Evolutionary conservation across 2,797 vertebrate species (phyloP), one percentile per base, ranked within the genome.

Genomic region (Eulemur albifrons): DNA sequence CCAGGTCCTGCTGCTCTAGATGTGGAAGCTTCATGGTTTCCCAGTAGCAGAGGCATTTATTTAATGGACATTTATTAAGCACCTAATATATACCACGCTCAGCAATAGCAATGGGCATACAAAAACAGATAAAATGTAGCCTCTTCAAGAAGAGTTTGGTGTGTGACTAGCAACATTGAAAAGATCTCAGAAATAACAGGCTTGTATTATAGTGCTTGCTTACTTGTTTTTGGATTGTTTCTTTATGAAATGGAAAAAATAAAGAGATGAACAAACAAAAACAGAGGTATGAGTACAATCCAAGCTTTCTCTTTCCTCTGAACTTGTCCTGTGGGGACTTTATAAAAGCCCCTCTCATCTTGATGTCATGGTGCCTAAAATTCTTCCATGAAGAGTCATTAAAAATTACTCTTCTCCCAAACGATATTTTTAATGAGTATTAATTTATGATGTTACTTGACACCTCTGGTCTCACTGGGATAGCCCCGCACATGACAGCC

Each of bases 41-140:
- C 21, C 32, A n/a, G 45, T n/a, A 73, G 30, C 69, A 52, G 54
- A 82, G 43, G 8, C 7, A 65, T 88, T 80, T 87, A 81, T 76
- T 84, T 85, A 94, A 79, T 83, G 50, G 52, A 21, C 59, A 57
- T 88, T 94, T 94, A 86, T 79, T 89, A 92, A 89, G 35, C 32
- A 69, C 15, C 48, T 91, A 61, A 25, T 92, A 50, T 54, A 30
- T 94, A 21, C 2, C 12, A 45, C 14, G 54, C 35, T 61, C 27
- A 77, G 25, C 38, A 61, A 61, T 57, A 61, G 23, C 70, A 45
- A 21, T 77, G 59, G n/a, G 30, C 52, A 59, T 93, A 48, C 30
- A 45, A 50, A 32, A 63, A 45, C 67, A 76, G 84, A 63, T 50
- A 92, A 86, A 88, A 79, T 15, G 2, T 27, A 30, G 8, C 7